A percentile compares a stretch with the other conserved stretches of the same genome.
Conservation (phyloP, 53 echinoderm and acorn worm species). For the Echinometra lucunter region DNA sequence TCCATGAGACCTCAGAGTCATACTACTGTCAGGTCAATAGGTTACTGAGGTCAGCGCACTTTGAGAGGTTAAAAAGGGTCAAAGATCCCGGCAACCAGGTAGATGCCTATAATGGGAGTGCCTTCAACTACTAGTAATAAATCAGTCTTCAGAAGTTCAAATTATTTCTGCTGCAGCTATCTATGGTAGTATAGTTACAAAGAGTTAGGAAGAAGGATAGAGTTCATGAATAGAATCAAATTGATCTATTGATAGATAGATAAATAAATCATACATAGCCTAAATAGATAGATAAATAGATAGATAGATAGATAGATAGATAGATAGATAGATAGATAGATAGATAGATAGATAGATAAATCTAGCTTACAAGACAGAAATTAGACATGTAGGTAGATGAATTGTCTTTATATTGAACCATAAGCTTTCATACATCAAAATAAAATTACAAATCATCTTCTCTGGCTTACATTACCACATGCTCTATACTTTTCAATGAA, state of each 20-base stretch:
- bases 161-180: background rate
- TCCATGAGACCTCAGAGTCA: constrained; percentile 46
- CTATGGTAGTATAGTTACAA: background rate
- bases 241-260: background rate
- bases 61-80: constrained; percentile 64
- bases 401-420: background rate
- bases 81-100: background rate
- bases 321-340: background rate
- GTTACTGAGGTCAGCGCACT: constrained; percentile 54
- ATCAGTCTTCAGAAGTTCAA: background rate
- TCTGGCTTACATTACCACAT: background rate
- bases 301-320: background rate
- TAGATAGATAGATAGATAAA: background rate
- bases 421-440: background rate
- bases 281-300: background rate
- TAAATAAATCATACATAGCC: no score
- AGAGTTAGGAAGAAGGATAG: background rate
- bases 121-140: constrained; percentile 35
- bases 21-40: constrained; percentile 47
- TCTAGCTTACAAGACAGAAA: background rate
- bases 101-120: background rate
- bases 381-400: background rate
- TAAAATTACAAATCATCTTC: background rate
- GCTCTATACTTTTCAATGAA: background rate
- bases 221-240: background rate